A percentile compares a stretch with the other conserved stretches of the same genome.
Conservation (phyloP, 2,888 invertebrate genomes). For the Monochamus alternatus region DNA sequence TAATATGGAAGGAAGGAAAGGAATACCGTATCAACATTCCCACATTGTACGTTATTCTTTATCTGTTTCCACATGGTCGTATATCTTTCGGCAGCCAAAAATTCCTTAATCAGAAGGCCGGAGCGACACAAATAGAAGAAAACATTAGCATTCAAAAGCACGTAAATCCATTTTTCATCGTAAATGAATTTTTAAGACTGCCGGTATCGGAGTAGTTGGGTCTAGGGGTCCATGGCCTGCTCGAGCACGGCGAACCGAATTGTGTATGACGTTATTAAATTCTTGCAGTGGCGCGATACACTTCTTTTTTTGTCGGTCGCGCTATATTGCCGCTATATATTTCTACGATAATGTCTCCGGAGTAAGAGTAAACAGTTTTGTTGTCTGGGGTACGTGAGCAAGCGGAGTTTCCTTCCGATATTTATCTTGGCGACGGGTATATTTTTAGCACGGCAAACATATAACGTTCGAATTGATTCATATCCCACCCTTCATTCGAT, state of each 20-base stretch:
- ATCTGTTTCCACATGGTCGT: neutral
- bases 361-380: slow-evolving; percentile 9
- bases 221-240: neutral
- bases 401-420: neutral
- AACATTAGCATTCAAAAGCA: too few relatives aligned
- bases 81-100: neutral
- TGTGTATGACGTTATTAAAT: slow-evolving; percentile 8
- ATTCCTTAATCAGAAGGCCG: too few relatives aligned
- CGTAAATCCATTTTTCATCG: too few relatives aligned
- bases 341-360: slow-evolving; percentile 2
- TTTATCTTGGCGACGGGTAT: neutral
- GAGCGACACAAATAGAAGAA: too few relatives aligned
- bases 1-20: too few relatives aligned
- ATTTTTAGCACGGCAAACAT: slow-evolving; percentile 3
- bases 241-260: neutral
- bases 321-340: slow-evolving; percentile 1
- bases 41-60: neutral
- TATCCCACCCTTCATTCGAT: neutral
- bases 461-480: neutral
- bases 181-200: neutral
- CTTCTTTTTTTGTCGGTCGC: neutral
- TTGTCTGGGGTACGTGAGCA: neutral
- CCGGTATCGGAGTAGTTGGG: neutral
- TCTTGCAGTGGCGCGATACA: neutral
- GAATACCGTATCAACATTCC: too few relatives aligned